A percentile compares a stretch with the other conserved stretches of the same genome.
Conservation (phyloP, 2,888 invertebrate species). For the Chesias legatella region DNA sequence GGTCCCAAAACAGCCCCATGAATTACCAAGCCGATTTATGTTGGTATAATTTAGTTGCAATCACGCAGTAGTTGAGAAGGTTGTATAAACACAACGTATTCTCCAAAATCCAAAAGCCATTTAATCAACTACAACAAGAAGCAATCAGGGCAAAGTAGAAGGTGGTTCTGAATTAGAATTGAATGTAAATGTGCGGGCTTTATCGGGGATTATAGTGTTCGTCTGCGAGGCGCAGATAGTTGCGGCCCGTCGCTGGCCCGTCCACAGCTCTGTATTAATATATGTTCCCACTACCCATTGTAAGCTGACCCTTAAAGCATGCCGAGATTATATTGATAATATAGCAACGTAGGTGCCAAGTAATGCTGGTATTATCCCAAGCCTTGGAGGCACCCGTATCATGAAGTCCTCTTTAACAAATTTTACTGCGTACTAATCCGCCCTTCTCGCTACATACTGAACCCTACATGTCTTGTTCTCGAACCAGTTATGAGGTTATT, state of each 20-base stretch:
- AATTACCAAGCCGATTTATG: too few relatives aligned
- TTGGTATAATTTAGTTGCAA: too few relatives aligned
- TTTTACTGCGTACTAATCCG: conserved; percentile 76
- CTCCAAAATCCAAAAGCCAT: conserved; percentile 43
- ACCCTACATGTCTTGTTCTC: conserved; percentile 68
- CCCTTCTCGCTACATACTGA: conserved; percentile 57
- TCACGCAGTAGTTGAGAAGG: too few relatives aligned
- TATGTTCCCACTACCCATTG: conserved; percentile 43
- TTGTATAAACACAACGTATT: conserved; percentile 4
- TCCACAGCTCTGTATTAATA: conserved; percentile 58
- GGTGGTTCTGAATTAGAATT: conserved; percentile 76
- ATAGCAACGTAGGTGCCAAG: conserved; percentile 29
- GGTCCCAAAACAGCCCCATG: too few relatives aligned
- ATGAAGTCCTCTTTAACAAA: conserved; percentile 70
- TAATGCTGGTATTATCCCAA: conserved; percentile 36
- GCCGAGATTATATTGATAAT: neutral
- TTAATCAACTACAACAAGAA: conserved; percentile 73
- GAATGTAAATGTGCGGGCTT: conserved; percentile 82
- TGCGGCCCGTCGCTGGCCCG: conserved; percentile 55
- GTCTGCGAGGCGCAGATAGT: conserved; percentile 77
- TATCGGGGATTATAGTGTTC: conserved; percentile 81
- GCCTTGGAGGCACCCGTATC: conserved; percentile 67
- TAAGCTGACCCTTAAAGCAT: conserved; percentile 26
- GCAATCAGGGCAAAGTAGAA: conserved; percentile 72
- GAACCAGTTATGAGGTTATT: conserved; percentile 67